phyloP scores from a whole-genome alignment of 2,888 invertebrate species.

The Daptonema setosum region DNA sequence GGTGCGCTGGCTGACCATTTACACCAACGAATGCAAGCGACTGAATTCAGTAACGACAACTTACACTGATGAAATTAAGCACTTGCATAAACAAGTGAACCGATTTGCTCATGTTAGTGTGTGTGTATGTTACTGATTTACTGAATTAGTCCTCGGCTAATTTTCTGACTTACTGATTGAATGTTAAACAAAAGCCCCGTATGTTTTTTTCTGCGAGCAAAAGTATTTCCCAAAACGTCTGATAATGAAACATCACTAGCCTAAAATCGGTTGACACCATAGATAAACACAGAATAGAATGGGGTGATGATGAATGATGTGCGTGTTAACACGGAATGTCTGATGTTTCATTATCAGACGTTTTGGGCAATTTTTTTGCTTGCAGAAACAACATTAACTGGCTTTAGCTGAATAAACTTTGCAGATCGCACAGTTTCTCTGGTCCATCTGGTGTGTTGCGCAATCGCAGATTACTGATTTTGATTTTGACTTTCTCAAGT shows the following conservation, averaged over 20 bases:
- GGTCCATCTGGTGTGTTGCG: slow-evolving; percentile 22
- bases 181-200: neutral
- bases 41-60: neutral
- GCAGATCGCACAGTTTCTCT: slow-evolving; percentile 23
- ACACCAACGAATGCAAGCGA: neutral
- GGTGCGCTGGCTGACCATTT: neutral
- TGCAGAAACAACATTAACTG: neutral
- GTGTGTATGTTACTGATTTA: neutral
- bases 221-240: too few species aligned
- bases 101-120: neutral
- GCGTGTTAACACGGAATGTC: too few species aligned
- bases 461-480: slow-evolving; percentile 21
- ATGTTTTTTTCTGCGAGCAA: too few species aligned
- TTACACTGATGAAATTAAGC: neutral
- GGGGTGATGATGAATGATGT: too few species aligned
- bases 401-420: too few species aligned
- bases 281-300: too few species aligned
- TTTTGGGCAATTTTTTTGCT: neutral
- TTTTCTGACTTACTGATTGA: too few species aligned
- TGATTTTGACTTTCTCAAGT: slow-evolving; percentile 21
- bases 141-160: neutral
- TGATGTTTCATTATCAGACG: neutral
- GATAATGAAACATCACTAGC: too few species aligned
- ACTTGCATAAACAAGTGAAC: neutral
- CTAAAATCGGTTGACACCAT: neutral